Conservation (phyloP, 1,140 invertebrate species). For the Polyergus mexicanus region DNA sequence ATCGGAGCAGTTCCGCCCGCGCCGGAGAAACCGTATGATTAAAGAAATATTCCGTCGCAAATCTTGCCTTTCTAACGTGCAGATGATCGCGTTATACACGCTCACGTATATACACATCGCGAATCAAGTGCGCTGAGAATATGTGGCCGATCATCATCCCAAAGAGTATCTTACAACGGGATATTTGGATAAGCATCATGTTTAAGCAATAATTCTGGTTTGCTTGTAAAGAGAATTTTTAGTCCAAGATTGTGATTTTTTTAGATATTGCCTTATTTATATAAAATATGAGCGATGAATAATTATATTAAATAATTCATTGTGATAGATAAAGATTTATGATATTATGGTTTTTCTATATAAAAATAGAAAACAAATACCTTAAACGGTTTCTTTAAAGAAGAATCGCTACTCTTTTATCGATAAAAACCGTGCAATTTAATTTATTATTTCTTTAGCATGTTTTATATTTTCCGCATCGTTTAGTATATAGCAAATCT, state of each 20-base stretch:
- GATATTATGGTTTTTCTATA: not conserved
- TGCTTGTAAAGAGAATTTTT: not conserved
- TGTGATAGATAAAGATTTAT: not conserved
- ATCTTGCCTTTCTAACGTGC: conserved; percentile 26
- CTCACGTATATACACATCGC: conserved; percentile 25
- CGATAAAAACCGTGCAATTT: not conserved
- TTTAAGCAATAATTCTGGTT: not conserved
- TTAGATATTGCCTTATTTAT: not conserved
- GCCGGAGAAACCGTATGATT: conserved; percentile 16
- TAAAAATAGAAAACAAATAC: not conserved
- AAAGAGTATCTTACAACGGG: not conserved
- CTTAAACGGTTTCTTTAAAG: not conserved
- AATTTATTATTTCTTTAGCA: conserved; percentile 1
- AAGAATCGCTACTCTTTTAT: not conserved
- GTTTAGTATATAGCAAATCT: too few relatives aligned
- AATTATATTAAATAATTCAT: not conserved
- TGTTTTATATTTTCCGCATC: not conserved
- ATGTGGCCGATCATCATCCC: not conserved
- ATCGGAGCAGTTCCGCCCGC: conserved; percentile 29
- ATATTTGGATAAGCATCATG: not conserved
- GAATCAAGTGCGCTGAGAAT: not conserved
- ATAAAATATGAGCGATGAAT: not conserved
- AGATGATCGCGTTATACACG: conserved; percentile 35
- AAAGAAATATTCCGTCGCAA: conserved; percentile 49
- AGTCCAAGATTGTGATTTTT: not conserved